Conservation (phyloP, 2,113 vertebrate genomes). For the Sapayoa aenigma region DNA sequence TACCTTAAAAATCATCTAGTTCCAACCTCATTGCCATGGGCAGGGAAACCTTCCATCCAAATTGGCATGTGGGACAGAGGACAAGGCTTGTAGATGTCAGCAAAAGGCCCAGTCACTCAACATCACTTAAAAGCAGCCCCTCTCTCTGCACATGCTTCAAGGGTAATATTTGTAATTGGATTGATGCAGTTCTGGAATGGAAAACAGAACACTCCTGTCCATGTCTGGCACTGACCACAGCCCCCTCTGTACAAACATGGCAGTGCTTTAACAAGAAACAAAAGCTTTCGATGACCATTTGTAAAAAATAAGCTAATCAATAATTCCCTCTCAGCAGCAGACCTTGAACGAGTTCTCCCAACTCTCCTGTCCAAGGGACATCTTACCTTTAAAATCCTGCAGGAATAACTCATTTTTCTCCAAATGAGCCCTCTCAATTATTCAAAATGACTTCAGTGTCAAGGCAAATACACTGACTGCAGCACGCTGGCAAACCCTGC, state of each 20-base stretch:
- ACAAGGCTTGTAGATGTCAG: not conserved
- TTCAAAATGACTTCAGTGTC: not conserved
- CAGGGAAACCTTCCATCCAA: not conserved
- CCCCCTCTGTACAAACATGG: not conserved
- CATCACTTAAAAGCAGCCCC: not conserved
- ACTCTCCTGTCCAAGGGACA: not conserved
- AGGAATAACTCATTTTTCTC: not conserved
- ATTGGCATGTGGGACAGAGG: not conserved
- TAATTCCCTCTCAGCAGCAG: constrained; percentile 4
- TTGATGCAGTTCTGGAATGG: not conserved
- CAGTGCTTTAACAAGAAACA: not conserved
- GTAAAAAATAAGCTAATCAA: constrained; percentile 6
- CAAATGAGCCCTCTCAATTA: not conserved
- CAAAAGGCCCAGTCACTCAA: not conserved
- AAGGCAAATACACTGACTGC: rapidly evolving
- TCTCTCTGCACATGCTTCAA: not conserved
- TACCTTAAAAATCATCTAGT: not conserved
- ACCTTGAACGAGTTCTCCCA: not conserved
- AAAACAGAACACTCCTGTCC: not conserved
- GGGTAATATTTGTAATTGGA: not conserved
- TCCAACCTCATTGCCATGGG: not conserved
- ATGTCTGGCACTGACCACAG: not conserved
- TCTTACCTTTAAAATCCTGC: not conserved
- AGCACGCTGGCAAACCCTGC: rapidly evolving
- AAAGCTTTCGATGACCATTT: not conserved